A percentile compares a stretch with the other conserved stretches of the same genome.
These are phyloP conservation scores for Emys orbicularis DNA, from an alignment of 2,797 vertebrate genomes.

Conservation along the genomic window DNA sequence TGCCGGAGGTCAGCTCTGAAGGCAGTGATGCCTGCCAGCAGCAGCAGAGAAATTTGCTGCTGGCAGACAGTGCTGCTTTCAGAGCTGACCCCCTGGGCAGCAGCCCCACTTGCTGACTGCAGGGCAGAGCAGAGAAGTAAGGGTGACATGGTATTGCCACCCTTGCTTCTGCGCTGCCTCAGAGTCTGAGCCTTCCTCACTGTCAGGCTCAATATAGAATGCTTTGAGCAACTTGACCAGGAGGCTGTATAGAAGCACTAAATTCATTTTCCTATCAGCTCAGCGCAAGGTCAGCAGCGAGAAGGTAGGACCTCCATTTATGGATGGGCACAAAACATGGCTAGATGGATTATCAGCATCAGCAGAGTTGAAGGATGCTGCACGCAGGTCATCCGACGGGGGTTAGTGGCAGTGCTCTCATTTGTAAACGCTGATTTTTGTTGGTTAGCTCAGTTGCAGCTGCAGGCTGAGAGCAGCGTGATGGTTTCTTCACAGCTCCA, in stretches of 20 bases:
- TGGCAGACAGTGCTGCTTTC: too few species aligned
- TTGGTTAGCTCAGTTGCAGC: constrained; percentile 11
- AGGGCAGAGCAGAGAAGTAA: too few species aligned
- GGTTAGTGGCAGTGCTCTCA: not conserved
- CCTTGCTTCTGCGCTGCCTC: too few species aligned
- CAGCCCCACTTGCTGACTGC: too few species aligned
- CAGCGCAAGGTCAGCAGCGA: fast-evolving
- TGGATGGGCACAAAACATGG: fast-evolving
- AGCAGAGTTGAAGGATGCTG: not conserved
- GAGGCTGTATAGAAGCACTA: constrained; percentile 55
- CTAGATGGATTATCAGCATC: not conserved
- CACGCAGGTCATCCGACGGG: not conserved
- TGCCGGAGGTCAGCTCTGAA: too few species aligned
- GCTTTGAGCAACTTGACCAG: constrained; percentile 55
- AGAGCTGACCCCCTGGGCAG: too few species aligned
- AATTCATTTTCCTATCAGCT: constrained; percentile 39
- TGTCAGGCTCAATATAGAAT: constrained; percentile 50
- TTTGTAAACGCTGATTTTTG: constrained; percentile 10
- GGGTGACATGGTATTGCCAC: too few species aligned
- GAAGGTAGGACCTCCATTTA: not conserved
- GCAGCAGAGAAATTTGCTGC: too few species aligned
- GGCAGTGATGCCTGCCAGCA: too few species aligned
- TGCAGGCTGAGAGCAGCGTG: constrained; percentile 1
- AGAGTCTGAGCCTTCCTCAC: not conserved
- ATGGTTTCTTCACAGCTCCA: constrained; percentile 42